These are phyloP conservation scores for Aradus depressus DNA, from an alignment of 2,888 invertebrate species.

Conservation along the genomic window DNA sequence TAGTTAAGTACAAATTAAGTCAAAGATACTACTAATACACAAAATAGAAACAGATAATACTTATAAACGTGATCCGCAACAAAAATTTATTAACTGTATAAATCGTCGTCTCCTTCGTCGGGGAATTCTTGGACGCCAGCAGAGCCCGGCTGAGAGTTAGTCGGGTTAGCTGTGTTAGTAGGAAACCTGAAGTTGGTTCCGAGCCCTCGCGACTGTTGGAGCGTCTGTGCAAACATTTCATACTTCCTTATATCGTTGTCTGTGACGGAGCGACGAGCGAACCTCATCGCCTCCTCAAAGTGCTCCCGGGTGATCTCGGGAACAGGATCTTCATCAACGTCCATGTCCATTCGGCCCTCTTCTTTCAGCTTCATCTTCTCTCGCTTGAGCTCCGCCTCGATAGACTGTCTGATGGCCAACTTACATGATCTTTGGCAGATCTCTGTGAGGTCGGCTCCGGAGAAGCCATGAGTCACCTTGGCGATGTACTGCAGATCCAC, in stretches of 20 bases:
- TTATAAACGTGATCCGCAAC: too few relatives aligned
- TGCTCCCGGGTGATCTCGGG: constrained; percentile 20
- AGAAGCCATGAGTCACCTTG: constrained; percentile 46
- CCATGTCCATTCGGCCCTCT: constrained; percentile 14
- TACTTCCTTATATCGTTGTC: constrained; percentile 99
- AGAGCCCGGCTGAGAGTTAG: constrained; percentile 48
- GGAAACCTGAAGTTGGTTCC: constrained; percentile 80
- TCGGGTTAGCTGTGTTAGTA: constrained; percentile 20
- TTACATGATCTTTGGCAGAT: constrained; percentile 52
- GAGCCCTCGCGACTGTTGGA: constrained; percentile 98
- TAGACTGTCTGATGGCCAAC: constrained; percentile 46
- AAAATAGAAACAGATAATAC: too few relatives aligned
- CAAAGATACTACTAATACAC: too few relatives aligned
- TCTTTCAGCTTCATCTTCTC: constrained; percentile 8
- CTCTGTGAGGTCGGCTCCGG: constrained; percentile 50
- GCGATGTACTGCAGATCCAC: constrained; percentile 71
- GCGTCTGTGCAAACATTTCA: constrained; percentile 99
- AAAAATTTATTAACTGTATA: constrained; percentile 69
- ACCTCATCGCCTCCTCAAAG: constrained; percentile 25
- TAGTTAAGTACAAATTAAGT: too few relatives aligned
- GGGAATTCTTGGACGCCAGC: constrained; percentile 50
- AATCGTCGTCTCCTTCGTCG: constrained; percentile 85
- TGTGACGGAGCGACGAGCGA: constrained; percentile 40
- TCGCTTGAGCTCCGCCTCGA: constrained; percentile 36
- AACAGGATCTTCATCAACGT: constrained; percentile 23